These are phyloP conservation scores for Tenthredo scrophulariae DNA, from an alignment of 2,888 invertebrate genomes.

Conservation along the genomic window DNA sequence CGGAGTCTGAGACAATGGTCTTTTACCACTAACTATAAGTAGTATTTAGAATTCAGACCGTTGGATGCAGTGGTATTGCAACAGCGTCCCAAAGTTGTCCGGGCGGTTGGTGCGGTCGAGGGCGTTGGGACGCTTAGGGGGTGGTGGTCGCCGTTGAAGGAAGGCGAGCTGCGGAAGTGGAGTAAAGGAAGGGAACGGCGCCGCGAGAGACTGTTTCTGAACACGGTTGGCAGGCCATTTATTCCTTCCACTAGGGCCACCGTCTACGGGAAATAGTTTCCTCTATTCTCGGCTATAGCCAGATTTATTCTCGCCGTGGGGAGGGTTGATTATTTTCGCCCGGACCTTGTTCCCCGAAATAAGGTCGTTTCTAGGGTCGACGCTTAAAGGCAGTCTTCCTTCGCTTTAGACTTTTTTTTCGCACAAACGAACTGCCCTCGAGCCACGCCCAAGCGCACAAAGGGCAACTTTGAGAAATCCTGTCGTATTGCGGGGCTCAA, in stretches of 20 bases:
- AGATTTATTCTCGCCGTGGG: slow-evolving; percentile 64
- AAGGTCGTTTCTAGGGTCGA: slow-evolving; percentile 60
- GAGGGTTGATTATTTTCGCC: slow-evolving; percentile 63
- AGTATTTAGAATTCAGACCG: slow-evolving; percentile 47
- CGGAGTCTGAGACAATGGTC: background rate
- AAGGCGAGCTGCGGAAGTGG: background rate
- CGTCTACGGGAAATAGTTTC: slow-evolving; percentile 63
- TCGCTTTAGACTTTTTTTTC: slow-evolving; percentile 32
- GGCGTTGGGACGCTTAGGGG: slow-evolving; percentile 33
- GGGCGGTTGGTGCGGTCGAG: slow-evolving; percentile 43
- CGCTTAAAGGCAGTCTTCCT: slow-evolving; percentile 57
- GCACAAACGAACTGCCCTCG: slow-evolving; percentile 28
- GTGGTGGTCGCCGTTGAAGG: slow-evolving; percentile 35
- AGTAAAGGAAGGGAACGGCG: slow-evolving; percentile 23
- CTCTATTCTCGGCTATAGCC: slow-evolving; percentile 62
- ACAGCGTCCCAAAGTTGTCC: slow-evolving; percentile 36
- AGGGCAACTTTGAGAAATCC: slow-evolving; percentile 17
- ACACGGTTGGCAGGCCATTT: slow-evolving; percentile 65
- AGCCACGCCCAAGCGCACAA: slow-evolving; percentile 41
- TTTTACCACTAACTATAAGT: slow-evolving; percentile 18
- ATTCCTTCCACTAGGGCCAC: slow-evolving; percentile 63
- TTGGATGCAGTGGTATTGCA: slow-evolving; percentile 42
- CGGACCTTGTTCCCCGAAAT: slow-evolving; percentile 53
- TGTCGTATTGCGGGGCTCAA: background rate
- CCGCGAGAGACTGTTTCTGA: slow-evolving; percentile 61